Percentiles rank a stretch among this genome's conserved stretches.
Evolutionary conservation across 1,140 invertebrate species (phyloP).

Genomic region (Pentalonia nigronervosa): DNA sequence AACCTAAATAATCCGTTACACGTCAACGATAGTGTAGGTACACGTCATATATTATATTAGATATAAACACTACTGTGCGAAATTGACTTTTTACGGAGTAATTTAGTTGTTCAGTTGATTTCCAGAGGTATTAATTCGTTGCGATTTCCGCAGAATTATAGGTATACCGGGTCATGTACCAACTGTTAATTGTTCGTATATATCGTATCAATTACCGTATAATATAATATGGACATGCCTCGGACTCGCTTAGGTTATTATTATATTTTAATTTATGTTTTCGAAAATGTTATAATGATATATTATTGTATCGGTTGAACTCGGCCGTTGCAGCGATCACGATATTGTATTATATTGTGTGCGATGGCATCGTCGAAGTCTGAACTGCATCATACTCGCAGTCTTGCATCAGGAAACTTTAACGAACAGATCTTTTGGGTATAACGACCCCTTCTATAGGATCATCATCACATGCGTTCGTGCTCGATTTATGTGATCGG

Average conservation of each 20-base stretch:
- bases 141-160: not conserved
- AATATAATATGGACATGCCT: not conserved
- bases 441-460: not conserved
- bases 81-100: not conserved
- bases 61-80: not conserved
- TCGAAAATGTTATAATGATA: not conserved
- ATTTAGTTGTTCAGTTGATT: not conserved
- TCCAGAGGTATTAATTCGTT: not conserved
- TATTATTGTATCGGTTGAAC: not conserved
- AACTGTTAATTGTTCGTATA: not conserved
- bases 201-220: not conserved
- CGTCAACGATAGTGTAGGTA: not conserved
- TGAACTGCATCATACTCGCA: not conserved
- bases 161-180: not conserved
- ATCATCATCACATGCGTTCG: not conserved
- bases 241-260: not conserved
- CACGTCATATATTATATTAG: not conserved
- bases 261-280: not conserved
- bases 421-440: not conserved
- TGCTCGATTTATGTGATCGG: not conserved
- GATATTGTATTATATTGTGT: not conserved
- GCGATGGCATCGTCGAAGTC: not conserved
- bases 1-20: not conserved
- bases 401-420: not conserved
- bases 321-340: not conserved